phyloP scores from a whole-genome alignment of 1,140 invertebrate species.

The Papilio glaucus region DNA sequence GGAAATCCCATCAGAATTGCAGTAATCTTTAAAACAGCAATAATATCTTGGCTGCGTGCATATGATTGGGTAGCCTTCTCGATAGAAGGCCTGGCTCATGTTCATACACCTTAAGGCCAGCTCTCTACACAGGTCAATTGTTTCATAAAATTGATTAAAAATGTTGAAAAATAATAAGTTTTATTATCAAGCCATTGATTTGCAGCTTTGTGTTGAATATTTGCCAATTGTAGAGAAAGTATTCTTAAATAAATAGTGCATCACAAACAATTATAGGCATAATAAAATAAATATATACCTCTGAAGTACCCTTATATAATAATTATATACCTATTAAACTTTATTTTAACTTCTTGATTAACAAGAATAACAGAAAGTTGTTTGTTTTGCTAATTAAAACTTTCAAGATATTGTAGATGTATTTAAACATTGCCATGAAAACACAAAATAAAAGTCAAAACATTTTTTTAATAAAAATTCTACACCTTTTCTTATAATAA shows the following conservation, averaged over 20 bases:
- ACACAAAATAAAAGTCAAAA: not conserved
- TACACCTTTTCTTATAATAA: conserved; percentile 15
- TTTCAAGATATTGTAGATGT: conserved; percentile 33
- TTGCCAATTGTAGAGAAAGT: conserved; percentile 57
- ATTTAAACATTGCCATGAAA: conserved; percentile 37
- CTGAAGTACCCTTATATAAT: conserved; percentile 41
- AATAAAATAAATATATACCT: conserved; percentile 65
- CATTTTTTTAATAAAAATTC: not conserved
- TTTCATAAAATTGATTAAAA: conserved; percentile 70
- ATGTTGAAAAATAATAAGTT: conserved; percentile 42
- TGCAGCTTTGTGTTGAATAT: conserved; percentile 64
- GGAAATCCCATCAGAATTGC: conserved; percentile 72
- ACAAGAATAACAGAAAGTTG: no score
- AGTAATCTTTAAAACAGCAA: conserved; percentile 77
- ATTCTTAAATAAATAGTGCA: conserved; percentile 33
- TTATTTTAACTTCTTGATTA: no score
- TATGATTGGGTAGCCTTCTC: conserved; percentile 62
- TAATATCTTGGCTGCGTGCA: conserved; percentile 68
- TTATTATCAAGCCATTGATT: conserved; percentile 41
- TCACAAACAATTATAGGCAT: conserved; percentile 27
- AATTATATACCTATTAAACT: no score
- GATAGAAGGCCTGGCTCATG: conserved; percentile 66
- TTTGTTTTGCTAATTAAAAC: conserved; percentile 44
- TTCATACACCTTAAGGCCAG: conserved; percentile 74
- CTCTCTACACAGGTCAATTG: conserved; percentile 70